phyloP scores from a whole-genome alignment of 2,888 invertebrate genomes.

The Liposcelis brunnea region DNA sequence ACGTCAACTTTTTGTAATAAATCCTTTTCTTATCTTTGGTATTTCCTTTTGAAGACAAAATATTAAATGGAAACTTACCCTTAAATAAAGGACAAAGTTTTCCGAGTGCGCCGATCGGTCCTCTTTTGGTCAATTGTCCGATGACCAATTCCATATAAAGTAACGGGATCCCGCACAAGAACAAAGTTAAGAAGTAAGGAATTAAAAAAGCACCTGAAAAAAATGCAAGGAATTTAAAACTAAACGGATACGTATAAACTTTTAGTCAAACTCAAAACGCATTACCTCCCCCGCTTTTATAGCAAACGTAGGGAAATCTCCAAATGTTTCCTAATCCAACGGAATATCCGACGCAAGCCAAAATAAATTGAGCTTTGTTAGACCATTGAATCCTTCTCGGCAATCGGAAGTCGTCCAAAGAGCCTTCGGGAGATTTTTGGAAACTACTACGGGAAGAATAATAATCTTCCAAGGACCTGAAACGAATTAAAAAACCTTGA shows the following conservation, averaged over 20 bases:
- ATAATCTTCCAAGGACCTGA: conserved; percentile 4
- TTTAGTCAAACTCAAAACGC: too few relatives aligned
- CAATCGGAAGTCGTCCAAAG: conserved; percentile 3
- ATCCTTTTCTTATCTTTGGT: too few relatives aligned
- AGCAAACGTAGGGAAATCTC: conserved; percentile 85
- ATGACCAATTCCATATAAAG: conserved; percentile 87
- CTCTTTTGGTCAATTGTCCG: conserved; percentile 82
- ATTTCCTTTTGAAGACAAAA: neutral
- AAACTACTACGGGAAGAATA: neutral
- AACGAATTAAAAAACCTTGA: too few relatives aligned
- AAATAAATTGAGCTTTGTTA: conserved; percentile 73
- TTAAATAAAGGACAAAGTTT: conserved; percentile 85
- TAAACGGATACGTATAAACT: too few relatives aligned
- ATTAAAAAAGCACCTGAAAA: conserved; percentile 79
- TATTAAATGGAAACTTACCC: conserved; percentile 36
- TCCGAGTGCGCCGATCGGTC: conserved; percentile 79
- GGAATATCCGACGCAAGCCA: conserved; percentile 77
- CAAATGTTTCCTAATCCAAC: conserved; percentile 81
- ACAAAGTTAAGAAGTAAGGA: conserved; percentile 81
- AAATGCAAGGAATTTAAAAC: conserved; percentile 19
- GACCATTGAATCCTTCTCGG: conserved; percentile 68
- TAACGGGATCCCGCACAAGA: conserved; percentile 80
- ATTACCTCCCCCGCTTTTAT: conserved; percentile 79
- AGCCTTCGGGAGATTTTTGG: conserved; percentile 3
- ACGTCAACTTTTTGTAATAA: neutral